A percentile compares a stretch with the other conserved stretches of the same genome.
These are phyloP conservation scores for Neotoxoptera formosana DNA, from an alignment of 1,140 invertebrate genomes.

Conservation along the genomic window DNA sequence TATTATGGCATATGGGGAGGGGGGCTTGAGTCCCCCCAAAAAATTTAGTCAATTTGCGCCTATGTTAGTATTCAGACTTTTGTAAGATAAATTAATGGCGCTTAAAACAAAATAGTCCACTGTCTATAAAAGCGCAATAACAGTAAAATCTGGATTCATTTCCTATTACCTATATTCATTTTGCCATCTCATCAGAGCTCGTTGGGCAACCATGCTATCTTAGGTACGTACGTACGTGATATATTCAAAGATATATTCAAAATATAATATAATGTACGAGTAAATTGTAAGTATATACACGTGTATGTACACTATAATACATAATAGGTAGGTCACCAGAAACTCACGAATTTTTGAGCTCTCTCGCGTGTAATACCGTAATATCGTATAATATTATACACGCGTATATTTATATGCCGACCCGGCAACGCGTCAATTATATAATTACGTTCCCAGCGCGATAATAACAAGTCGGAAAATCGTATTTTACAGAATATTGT, in stretches of 20 bases:
- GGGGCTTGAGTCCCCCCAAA: too few relatives aligned
- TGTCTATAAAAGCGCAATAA: too few relatives aligned
- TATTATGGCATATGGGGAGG: too few relatives aligned
- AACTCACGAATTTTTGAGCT: conserved; percentile 9
- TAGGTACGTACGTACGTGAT: not conserved
- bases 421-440: not conserved
- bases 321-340: not conserved
- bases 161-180: too few relatives aligned
- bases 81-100: too few relatives aligned
- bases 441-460: conserved; percentile 5
- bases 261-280: not conserved
- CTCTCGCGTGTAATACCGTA: not conserved
- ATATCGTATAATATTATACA: not conserved
- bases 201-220: too few relatives aligned
- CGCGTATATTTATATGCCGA: not conserved
- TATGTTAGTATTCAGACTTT: too few relatives aligned
- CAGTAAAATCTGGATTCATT: too few relatives aligned
- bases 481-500: conserved; percentile 31
- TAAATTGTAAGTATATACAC: not conserved
- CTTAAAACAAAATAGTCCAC: too few relatives aligned
- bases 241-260: not conserved
- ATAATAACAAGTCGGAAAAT: conserved; percentile 28
- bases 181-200: too few relatives aligned
- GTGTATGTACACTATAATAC: not conserved
- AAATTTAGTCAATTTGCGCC: too few relatives aligned